Percentiles rank a stretch among this genome's conserved stretches.
Evolutionary conservation across 2,797 vertebrate species (phyloP).

Genomic region (Semotilus atromaculatus): DNA sequence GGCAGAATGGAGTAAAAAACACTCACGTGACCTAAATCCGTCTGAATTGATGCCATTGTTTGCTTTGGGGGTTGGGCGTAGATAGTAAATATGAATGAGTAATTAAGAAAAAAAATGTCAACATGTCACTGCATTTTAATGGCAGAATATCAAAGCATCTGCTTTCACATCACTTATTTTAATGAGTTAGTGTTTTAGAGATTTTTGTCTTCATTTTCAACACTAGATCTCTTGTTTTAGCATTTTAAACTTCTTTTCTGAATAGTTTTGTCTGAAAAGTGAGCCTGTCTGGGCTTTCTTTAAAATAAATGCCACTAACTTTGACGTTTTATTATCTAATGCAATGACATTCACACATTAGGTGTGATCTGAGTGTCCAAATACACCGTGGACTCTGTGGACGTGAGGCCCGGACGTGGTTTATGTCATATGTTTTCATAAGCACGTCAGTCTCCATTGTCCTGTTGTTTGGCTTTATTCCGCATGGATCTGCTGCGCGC

Average conservation of each 20-base stretch:
- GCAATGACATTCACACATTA: neutral
- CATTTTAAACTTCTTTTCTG: neutral
- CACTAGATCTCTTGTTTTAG: neutral
- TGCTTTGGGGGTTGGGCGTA: slow-evolving; percentile 13
- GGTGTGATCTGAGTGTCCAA: neutral
- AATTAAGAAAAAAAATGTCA: slow-evolving; percentile 4
- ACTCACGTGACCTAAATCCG: slow-evolving; percentile 54
- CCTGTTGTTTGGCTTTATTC: slow-evolving; percentile 4
- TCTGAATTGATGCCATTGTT: slow-evolving; percentile 20
- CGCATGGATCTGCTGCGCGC: neutral
- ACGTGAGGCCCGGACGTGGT: neutral
- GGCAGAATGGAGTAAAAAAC: slow-evolving; percentile 38
- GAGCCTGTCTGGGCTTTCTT: neutral
- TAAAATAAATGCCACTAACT: neutral
- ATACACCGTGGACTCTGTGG: neutral
- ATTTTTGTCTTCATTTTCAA: neutral
- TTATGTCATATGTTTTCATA: slow-evolving; percentile 39
- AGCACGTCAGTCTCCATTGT: slow-evolving; percentile 30
- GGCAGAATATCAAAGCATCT: neutral
- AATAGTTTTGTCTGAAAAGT: neutral
- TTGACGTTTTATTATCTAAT: neutral
- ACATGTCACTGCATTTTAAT: neutral
- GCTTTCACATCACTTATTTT: neutral
- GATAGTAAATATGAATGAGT: slow-evolving; percentile 40
- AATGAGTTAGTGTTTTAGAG: neutral